These are phyloP conservation scores for Passer montanus DNA, from an alignment of 2,113 vertebrate genomes.

Conservation along the genomic window DNA sequence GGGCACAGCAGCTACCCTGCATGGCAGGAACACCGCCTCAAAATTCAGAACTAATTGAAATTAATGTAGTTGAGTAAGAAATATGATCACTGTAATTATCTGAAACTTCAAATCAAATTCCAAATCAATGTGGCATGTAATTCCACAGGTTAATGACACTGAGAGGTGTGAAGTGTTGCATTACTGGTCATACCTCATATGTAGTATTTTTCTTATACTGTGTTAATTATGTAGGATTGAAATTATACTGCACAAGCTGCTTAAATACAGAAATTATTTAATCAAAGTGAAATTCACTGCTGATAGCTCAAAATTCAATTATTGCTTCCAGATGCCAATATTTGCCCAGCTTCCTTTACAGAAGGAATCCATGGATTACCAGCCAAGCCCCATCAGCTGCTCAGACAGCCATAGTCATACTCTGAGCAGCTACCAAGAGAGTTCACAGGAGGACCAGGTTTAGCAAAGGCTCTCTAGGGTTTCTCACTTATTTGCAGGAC, in stretches of 20 bases:
- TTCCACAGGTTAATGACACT: background rate
- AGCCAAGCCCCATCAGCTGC: background rate
- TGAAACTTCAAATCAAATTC: background rate
- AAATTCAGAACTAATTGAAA: slow-evolving; percentile 75
- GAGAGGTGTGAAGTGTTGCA: background rate
- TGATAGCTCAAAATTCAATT: background rate
- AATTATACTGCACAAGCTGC: background rate
- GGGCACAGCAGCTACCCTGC: slow-evolving; percentile 81
- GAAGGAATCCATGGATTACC: background rate
- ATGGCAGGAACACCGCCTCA: slow-evolving; percentile 81
- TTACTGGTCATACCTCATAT: background rate
- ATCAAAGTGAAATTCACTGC: background rate
- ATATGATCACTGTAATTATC: background rate
- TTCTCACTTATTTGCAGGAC: background rate
- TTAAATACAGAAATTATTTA: background rate
- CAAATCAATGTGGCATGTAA: background rate
- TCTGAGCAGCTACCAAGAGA: background rate
- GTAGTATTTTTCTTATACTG: background rate
- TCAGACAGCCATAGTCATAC: background rate
- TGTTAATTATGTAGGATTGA: background rate
- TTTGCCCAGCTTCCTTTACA: background rate
- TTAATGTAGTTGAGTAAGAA: background rate
- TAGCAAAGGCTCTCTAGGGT: background rate
- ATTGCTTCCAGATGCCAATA: background rate
- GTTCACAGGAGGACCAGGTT: background rate